These are phyloP conservation scores for Lordiphosa fenestrarum DNA, from an alignment of 2,888 invertebrate species.

Conservation along the genomic window DNA sequence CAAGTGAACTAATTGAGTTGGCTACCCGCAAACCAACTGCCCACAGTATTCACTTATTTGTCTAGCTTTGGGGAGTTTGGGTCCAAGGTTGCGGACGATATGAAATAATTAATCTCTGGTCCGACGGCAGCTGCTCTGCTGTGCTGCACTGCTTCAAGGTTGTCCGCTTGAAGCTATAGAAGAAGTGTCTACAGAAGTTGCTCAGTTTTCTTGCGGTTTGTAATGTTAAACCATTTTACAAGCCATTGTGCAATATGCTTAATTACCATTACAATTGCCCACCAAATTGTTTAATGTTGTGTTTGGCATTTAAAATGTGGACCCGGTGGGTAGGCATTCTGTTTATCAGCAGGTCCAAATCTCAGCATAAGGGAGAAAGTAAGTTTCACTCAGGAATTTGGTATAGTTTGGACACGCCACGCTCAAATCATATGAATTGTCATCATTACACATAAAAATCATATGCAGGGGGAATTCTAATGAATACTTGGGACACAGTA, in stretches of 20 bases:
- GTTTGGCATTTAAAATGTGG: constrained; percentile 46
- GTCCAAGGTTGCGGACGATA: constrained; percentile 52
- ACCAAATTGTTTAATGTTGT: constrained; percentile 18
- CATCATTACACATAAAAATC: constrained; percentile 22
- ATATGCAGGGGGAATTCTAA: constrained; percentile 50
- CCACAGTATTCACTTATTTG: constrained; percentile 27
- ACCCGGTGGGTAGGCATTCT: constrained; percentile 4
- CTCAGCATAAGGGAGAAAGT: constrained; percentile 15
- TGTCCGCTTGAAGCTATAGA: constrained; percentile 8
- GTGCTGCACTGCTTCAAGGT: constrained; percentile 20
- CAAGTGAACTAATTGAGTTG: constrained; percentile 40
- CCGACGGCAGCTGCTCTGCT: constrained; percentile 27
- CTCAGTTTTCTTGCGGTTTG: constrained; percentile 41
- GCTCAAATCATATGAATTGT: constrained; percentile 31
- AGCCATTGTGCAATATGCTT: constrained; percentile 46
- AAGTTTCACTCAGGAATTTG: constrained; percentile 8
- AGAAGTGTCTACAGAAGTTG: constrained; percentile 47
- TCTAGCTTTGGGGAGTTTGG: constrained; percentile 9
- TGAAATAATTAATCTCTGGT: constrained; percentile 62
- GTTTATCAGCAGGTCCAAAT: constrained; percentile 12
- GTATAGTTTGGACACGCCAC: constrained; percentile 32
- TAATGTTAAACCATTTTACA: constrained; percentile 48
- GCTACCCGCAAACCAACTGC: constrained; percentile 27
- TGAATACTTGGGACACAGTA: constrained; percentile 4
- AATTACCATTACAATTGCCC: constrained; percentile 29